Evolutionary conservation across 2,797 vertebrate genomes (phyloP), one percentile per base, ranked within the genome.

Genomic region (Scarus forsteni): DNA sequence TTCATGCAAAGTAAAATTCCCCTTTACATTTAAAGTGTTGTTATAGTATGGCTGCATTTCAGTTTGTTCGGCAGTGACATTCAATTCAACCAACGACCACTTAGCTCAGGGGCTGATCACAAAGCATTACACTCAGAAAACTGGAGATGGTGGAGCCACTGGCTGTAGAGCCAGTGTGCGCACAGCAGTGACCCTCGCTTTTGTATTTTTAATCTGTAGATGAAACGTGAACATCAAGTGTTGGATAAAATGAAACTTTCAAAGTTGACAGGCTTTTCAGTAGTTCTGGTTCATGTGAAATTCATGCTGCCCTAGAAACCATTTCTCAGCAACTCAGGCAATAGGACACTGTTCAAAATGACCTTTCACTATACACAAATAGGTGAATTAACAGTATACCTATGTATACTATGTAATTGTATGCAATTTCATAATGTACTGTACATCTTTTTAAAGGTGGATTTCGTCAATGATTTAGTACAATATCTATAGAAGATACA

Each of bases 401-500:
- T 86, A 91, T 75, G 85, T 94, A 86, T 81, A 91, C 94, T 92
- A 93, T 92, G 90, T 92, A 92, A 91, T n/a, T n/a, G n/a, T n/a
- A n/a, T n/a, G 92, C 89, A 84, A 93, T 80, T 92, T 82, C 85
- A 92, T 92, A 88, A 94, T 90, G 90, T 83, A 78, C 84, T 85
- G 85, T 94, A 95, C 94, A 95, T 89, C 79, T 92, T 90, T 92
- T 92, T 92, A 90, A 84, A 85, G 83, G 94, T 90, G 92, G 91
- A 91, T 73, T 93, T 84, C 63, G 79, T 93, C 88, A 91, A 75
- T 93, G 93, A 91, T 90, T 94, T 94, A 92, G 93, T 93, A 97
- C 95, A 95, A 96, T 96, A 94, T 95, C 95, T 94, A 95, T 93
- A 86, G 87, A 95, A 92, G 94, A 95, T 92, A 93, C 94, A 90